Evolutionary conservation across 1,140 invertebrate species (phyloP).

Genomic region (Philotrypesis tridentata): DNA sequence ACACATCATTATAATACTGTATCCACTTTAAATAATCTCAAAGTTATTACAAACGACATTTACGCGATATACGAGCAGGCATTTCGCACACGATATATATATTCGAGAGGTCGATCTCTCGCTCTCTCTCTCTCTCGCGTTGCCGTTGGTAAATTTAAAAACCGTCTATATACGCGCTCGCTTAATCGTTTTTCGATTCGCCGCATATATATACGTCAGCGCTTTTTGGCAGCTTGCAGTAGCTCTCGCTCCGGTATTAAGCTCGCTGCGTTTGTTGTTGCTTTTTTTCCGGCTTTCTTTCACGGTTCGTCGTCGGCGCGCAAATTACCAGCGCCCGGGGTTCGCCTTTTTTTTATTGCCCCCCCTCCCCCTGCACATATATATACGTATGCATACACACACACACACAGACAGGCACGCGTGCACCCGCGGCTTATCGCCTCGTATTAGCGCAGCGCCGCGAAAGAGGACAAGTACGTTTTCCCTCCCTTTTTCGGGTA

Average conservation of each 20-base stretch:
- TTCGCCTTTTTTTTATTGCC: background rate
- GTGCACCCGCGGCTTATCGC: background rate
- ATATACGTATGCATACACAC: no score
- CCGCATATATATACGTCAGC: background rate
- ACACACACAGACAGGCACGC: no score
- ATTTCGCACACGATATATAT: no score
- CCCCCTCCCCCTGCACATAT: no score
- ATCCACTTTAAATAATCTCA: background rate
- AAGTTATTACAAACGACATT: background rate
- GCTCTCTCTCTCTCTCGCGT: background rate
- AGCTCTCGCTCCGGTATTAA: background rate
- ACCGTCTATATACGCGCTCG: background rate
- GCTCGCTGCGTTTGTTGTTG: background rate
- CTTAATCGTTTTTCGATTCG: conserved; percentile 35
- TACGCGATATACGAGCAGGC: no score
- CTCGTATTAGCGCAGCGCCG: background rate
- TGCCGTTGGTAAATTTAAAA: background rate
- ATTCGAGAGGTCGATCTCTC: no score
- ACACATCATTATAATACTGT: background rate
- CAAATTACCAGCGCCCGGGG: background rate
- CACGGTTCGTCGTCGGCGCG: background rate
- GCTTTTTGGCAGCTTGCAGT: background rate
- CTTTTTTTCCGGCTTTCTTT: conserved; percentile 9
- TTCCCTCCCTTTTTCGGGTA: background rate
- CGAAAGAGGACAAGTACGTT: background rate